Conservation (phyloP, 35 echinoderm and acorn worm genomes). For the Amphiura filiformis region DNA sequence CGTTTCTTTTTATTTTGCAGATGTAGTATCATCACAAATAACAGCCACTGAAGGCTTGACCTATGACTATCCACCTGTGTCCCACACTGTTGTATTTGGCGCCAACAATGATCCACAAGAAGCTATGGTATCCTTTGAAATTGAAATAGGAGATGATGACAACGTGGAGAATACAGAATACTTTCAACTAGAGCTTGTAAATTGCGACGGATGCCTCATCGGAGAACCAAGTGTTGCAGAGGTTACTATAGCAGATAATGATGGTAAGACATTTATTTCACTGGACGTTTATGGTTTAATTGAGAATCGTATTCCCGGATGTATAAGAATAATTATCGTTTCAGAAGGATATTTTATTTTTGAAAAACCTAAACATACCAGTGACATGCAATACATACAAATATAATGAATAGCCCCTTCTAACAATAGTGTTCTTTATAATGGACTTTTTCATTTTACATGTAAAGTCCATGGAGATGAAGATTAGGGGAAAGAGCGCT, state of each 20-base stretch:
- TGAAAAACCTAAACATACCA: no score
- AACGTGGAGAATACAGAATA: not conserved
- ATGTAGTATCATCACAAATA: not conserved
- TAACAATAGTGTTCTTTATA: no score
- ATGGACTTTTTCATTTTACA: no score
- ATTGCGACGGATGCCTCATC: not conserved
- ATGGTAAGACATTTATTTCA: not conserved
- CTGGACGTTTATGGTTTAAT: no score
- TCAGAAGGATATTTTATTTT: no score
- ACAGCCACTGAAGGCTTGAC: not conserved
- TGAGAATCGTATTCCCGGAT: no score
- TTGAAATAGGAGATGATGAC: not conserved
- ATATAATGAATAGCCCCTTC: no score
- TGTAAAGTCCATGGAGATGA: no score
- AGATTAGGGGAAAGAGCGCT: no score
- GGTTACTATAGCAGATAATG: not conserved
- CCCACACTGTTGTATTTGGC: not conserved
- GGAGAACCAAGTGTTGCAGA: not conserved
- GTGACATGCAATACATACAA: no score
- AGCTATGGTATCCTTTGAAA: not conserved
- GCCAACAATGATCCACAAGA: not conserved
- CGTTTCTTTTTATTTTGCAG: not conserved
- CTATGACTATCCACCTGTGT: not conserved
- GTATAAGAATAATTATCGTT: no score
- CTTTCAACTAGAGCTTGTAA: not conserved